These are phyloP conservation scores for Leptocoma aspasia DNA, from an alignment of 2,113 vertebrate species.

Conservation along the genomic window DNA sequence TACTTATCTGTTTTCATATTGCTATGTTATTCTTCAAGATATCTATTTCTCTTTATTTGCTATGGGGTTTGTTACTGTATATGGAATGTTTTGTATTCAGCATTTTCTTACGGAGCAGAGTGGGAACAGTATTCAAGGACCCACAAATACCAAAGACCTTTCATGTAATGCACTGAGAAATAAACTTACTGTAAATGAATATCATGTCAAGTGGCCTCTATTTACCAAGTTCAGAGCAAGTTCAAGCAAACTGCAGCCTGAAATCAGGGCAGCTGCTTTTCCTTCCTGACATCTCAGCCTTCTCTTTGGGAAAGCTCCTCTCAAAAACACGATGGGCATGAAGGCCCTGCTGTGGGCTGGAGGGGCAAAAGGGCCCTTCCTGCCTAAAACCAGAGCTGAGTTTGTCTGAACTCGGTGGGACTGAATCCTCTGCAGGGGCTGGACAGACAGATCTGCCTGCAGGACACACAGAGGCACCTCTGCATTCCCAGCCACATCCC, in stretches of 20 bases:
- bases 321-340: neutral
- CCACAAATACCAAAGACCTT: slow-evolving; percentile 70
- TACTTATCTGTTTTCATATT: slow-evolving; percentile 59
- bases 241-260: neutral
- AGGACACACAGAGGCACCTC: neutral
- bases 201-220: neutral
- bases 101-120: slow-evolving; percentile 62
- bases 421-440: neutral
- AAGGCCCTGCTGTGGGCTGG: neutral
- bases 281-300: neutral
- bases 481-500: neutral
- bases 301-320: neutral
- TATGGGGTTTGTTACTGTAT: slow-evolving; percentile 70
- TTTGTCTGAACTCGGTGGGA: rapidly evolving
- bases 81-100: slow-evolving; percentile 69
- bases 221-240: neutral
- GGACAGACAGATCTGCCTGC: neutral
- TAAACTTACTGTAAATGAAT: slow-evolving; percentile 69
- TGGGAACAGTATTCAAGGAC: slow-evolving; percentile 66
- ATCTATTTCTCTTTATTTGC: slow-evolving; percentile 60
- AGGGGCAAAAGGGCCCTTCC: neutral
- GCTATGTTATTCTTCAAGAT: slow-evolving; percentile 63
- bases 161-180: slow-evolving; percentile 78
- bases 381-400: neutral
- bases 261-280: neutral